A percentile compares a stretch with the other conserved stretches of the same genome.
These are phyloP conservation scores for Semotilus atromaculatus DNA, from an alignment of 2,797 vertebrate species.

Conservation along the genomic window DNA sequence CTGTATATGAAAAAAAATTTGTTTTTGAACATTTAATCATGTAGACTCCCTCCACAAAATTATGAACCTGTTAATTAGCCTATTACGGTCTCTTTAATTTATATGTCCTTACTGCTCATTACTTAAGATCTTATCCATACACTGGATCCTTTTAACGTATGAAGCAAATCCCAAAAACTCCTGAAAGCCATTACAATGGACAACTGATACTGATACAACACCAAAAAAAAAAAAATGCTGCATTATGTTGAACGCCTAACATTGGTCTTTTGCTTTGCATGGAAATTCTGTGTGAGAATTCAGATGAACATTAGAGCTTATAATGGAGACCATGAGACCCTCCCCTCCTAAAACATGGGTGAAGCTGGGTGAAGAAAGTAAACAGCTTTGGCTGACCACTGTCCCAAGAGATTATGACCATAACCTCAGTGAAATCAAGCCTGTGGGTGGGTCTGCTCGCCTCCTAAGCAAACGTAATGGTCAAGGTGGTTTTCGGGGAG, in stretches of 20 bases:
- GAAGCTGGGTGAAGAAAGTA: conserved; percentile 70
- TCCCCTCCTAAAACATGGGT: conserved; percentile 53
- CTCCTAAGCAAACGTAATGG: conserved; percentile 74
- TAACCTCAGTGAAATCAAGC: conserved; percentile 83
- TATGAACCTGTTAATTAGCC: background rate
- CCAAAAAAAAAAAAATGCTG: background rate
- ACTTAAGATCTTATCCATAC: conserved; percentile 6
- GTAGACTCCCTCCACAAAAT: background rate
- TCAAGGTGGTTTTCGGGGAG: conserved; percentile 72
- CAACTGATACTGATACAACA: background rate
- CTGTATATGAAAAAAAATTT: background rate
- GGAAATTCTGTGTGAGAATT: conserved; percentile 23
- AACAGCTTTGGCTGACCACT: conserved; percentile 80
- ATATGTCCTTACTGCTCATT: background rate
- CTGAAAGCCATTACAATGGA: background rate
- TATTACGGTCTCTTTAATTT: background rate
- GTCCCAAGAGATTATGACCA: conserved; percentile 80
- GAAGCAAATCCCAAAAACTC: background rate
- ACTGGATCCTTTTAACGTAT: background rate
- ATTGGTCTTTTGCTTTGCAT: background rate
- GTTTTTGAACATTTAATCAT: background rate
- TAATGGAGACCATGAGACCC: conserved; percentile 45
- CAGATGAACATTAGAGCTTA: conserved; percentile 46
- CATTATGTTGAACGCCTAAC: background rate
- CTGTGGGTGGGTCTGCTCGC: conserved; percentile 70